Conservation (phyloP, 2,888 invertebrate species). For the Megalurothrips usitatus region DNA sequence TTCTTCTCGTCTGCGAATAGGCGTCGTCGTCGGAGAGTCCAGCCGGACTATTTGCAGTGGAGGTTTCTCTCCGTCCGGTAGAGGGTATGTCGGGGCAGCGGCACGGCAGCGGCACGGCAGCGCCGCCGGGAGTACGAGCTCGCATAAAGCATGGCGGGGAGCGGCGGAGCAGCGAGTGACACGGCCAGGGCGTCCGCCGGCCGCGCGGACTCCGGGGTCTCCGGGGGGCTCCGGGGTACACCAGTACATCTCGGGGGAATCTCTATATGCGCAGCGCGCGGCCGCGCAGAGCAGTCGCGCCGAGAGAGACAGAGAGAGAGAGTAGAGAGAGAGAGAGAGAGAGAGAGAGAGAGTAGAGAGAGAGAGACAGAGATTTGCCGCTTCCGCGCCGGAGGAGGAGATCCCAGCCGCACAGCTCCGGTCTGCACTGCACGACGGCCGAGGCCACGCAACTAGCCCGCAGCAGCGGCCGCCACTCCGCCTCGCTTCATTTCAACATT, state of each 20-base stretch:
- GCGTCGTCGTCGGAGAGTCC: too few relatives aligned
- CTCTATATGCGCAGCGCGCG: not conserved
- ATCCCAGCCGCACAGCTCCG: too few relatives aligned
- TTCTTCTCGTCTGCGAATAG: too few relatives aligned
- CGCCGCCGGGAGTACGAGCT: too few relatives aligned
- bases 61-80: too few relatives aligned
- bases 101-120: too few relatives aligned
- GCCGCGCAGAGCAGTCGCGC: not conserved
- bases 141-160: not conserved
- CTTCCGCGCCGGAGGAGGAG: too few relatives aligned
- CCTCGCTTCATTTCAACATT: too few relatives aligned
- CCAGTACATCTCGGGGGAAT: not conserved
- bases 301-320: not conserved
- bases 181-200: not conserved
- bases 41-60: too few relatives aligned
- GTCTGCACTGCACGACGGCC: not conserved
- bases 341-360: not conserved
- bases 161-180: not conserved
- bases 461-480: too few relatives aligned
- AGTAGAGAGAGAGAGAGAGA: slow-evolving; percentile 1
- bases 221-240: not conserved
- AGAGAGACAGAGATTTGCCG: not conserved
- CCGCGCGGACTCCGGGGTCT: not conserved
- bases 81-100: too few relatives aligned
- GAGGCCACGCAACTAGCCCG: not conserved